phyloP scores from a whole-genome alignment of 2,797 vertebrate species.

The Schizopygopsis malacanthus region DNA sequence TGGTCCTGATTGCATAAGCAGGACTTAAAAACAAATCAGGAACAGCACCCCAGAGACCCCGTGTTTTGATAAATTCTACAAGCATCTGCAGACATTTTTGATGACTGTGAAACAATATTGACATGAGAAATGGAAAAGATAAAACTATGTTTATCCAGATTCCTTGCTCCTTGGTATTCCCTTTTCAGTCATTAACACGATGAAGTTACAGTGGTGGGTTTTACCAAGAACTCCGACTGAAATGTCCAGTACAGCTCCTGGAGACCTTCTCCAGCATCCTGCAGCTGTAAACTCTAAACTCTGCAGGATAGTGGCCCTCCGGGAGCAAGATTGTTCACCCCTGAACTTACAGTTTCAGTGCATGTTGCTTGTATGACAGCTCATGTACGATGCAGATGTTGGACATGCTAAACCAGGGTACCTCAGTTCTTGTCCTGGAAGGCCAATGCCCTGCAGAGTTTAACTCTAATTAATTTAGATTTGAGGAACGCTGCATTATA shows the following conservation, averaged over 20 bases:
- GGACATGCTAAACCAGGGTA: neutral
- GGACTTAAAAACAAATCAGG: constrained; percentile 49
- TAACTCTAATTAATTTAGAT: neutral
- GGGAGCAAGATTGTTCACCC: neutral
- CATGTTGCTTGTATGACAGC: neutral
- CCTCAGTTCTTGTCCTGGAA: neutral
- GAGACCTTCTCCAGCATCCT: neutral
- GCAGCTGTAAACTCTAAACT: too few species aligned
- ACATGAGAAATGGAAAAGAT: constrained; percentile 2
- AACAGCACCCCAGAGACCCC: constrained; percentile 31
- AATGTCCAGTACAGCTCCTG: neutral
- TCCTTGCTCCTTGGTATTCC: constrained; percentile 34
- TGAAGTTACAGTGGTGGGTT: constrained; percentile 34
- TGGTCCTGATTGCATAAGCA: constrained; percentile 69
- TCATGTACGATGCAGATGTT: neutral
- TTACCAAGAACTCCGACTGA: neutral
- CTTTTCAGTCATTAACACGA: neutral
- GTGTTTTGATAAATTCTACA: constrained; percentile 28
- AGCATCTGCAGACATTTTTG: neutral
- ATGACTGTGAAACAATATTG: neutral
- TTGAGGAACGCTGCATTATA: neutral
- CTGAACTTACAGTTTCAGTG: neutral
- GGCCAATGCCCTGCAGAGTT: neutral
- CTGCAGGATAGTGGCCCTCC: neutral
- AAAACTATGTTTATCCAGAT: constrained; percentile 27